A percentile compares a stretch with the other conserved stretches of the same genome.
phyloP scores from a whole-genome alignment of 2,113 vertebrate genomes.

The Cinclus mexicanus region DNA sequence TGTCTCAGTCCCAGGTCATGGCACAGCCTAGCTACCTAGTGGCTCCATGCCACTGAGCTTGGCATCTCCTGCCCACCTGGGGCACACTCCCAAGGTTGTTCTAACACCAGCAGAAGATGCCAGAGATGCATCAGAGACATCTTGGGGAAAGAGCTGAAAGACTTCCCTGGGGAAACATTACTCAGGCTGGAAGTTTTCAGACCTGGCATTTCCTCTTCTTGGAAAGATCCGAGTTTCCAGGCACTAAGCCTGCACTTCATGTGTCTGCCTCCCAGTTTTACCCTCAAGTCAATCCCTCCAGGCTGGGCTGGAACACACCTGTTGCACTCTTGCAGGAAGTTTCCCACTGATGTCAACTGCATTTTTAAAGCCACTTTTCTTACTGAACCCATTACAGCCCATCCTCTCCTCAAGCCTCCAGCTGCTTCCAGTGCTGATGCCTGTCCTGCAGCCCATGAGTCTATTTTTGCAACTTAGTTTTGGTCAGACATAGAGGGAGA shows the following conservation, averaged over 20 bases:
- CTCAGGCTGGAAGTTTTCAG: background rate
- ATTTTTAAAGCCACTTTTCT: background rate
- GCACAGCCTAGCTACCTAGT: background rate
- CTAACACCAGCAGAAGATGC: background rate
- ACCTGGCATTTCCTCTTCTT: constrained; percentile 9
- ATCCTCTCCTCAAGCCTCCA: background rate
- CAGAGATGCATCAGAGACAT: background rate
- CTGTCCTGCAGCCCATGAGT: background rate
- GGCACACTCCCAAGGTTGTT: background rate
- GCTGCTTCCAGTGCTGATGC: accelerated
- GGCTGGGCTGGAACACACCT: background rate
- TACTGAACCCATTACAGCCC: background rate
- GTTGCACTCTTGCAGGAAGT: background rate
- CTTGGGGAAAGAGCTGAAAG: background rate
- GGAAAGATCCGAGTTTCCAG: constrained; percentile 10
- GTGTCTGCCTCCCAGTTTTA: background rate
- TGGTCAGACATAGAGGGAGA: background rate
- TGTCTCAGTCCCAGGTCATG: background rate
- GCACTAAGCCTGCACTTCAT: background rate
- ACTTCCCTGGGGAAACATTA: constrained; percentile 14
- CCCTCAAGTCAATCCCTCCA: accelerated
- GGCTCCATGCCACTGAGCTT: background rate
- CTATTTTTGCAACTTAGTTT: background rate
- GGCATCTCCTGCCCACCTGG: background rate
- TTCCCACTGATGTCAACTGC: background rate